Base-by-base conservation (phyloP, 1,140 invertebrate species). In the Megathymus violae region DNA sequence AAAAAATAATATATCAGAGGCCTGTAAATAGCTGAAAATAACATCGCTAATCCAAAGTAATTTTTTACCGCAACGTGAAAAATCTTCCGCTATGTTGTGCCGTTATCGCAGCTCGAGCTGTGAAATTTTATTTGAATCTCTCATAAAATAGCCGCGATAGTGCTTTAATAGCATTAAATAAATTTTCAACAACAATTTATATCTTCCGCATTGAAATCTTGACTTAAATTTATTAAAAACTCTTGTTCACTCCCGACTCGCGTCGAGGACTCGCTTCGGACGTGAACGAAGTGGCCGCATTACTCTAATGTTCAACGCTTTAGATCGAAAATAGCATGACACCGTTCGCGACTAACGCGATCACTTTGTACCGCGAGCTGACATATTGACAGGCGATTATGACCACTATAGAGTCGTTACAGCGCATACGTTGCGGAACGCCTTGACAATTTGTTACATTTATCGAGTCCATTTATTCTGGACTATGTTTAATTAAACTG, bases 321-420 rank as follows among this genome's bases (percentile, higher is more conserved):
- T 77, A 79, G 72, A 68, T 71, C 71, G 77, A 85, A 71, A 85
- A 82, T 79, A 43, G 75, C 76, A 60, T 74, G 69, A 75, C 77
- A 72, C 62, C 41, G 67, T 36, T 34, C 44, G 16, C 22, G 22
- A 68, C 62, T 82, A 76, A 78, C 71, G 73, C 66, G 62, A 60
- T 62, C 77, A 71, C 70, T 78, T 81, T 80, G 71, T 74, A 72
- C 25, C 56, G 56, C 41, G 47, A 54, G 66, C 67, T 72, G 77
- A 79, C 69, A 76, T 64, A 76, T 83, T 74, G 79, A 74, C 79
- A 81, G 60, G 75, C 71, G 77, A 84, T 84, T 84, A 81, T 88
- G 77, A 81, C 61, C 81, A 62, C 75, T 82, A 79, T 77, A 63
- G 65, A 76, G 65, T 68, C 78, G 75, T 77, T 73, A 65, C 64